Conservation (phyloP, 1,140 invertebrate species). For the Pogonomyrmex californicus region DNA sequence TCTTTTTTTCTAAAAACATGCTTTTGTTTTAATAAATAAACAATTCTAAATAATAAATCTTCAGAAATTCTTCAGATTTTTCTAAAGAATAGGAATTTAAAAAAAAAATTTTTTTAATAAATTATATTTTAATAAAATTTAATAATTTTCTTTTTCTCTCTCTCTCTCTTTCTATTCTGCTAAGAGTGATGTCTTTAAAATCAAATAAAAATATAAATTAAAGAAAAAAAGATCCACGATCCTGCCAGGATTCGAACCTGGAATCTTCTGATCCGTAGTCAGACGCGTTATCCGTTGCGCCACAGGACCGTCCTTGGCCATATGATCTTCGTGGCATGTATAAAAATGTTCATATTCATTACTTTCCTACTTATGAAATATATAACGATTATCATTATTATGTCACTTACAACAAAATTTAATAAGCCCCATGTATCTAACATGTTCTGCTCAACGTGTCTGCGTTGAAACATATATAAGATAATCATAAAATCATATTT, state of each 20-base stretch:
- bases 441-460: neutral
- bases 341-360: neutral
- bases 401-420: neutral
- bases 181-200: neutral
- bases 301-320: slow-evolving; percentile 89
- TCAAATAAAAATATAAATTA: neutral
- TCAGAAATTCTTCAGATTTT: neutral
- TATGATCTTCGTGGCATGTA: neutral
- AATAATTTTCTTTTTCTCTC: neutral
- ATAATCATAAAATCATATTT: neutral
- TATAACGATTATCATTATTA: neutral
- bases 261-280: slow-evolving; percentile 97
- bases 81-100: neutral
- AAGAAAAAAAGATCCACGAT: slow-evolving; percentile 83
- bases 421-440: neutral
- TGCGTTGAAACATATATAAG: neutral
- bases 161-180: no score
- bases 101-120: neutral
- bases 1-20: neutral
- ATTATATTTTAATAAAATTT: neutral
- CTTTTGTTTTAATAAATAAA: neutral
- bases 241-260: slow-evolving; percentile 97
- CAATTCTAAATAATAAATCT: neutral
- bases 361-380: neutral
- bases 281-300: slow-evolving; percentile 97